Percentiles rank a stretch among this genome's conserved stretches.
Evolutionary conservation across 2,888 invertebrate genomes (phyloP).

Genomic region (Morinoia aosen): DNA sequence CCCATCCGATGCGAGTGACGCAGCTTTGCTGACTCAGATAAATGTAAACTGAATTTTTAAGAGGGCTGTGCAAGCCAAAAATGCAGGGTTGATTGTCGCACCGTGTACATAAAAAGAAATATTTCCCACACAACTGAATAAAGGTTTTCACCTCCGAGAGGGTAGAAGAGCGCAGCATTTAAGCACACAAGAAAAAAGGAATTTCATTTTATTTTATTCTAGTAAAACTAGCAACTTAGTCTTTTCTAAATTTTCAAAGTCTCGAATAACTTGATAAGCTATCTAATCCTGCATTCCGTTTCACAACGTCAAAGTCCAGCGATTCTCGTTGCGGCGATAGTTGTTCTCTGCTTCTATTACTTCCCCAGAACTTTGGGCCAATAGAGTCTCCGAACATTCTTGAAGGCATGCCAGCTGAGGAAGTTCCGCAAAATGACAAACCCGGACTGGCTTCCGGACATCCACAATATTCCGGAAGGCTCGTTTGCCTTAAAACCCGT

Average conservation of each 20-base stretch:
- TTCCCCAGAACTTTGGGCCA: background rate
- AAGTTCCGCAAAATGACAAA: background rate
- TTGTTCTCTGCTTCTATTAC: background rate
- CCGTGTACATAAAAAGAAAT: too few species aligned
- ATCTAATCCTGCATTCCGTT: background rate
- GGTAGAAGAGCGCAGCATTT: background rate
- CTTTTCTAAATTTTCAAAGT: background rate
- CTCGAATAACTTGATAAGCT: background rate
- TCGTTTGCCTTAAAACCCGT: background rate
- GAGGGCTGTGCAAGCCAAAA: too few species aligned
- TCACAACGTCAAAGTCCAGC: background rate
- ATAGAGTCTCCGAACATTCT: constrained; percentile 34
- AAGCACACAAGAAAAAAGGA: background rate
- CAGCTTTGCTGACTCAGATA: too few species aligned
- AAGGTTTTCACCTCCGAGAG: too few species aligned
- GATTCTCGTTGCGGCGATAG: background rate
- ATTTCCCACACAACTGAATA: too few species aligned
- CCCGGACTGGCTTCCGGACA: background rate
- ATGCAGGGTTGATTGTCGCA: too few species aligned
- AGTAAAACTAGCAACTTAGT: background rate
- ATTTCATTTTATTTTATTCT: background rate
- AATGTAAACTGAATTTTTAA: too few species aligned
- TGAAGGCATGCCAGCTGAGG: constrained; percentile 36
- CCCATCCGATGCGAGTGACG: too few species aligned
- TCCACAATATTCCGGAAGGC: background rate